These are phyloP conservation scores for Microctenopoma lineatum DNA, from an alignment of 2,797 vertebrate species.

Conservation along the genomic window DNA sequence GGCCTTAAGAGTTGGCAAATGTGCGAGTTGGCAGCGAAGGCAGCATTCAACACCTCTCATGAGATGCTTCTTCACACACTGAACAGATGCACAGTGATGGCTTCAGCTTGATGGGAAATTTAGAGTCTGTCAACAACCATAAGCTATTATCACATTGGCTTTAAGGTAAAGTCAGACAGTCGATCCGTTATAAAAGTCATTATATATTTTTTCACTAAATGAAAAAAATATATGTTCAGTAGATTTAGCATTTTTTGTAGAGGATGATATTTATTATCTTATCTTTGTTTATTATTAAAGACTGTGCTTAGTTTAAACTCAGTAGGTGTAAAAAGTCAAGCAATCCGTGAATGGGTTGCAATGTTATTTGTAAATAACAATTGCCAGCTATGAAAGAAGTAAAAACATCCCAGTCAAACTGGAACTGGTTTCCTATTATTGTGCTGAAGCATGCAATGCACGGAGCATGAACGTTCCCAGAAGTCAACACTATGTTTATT, in stretches of 20 bases:
- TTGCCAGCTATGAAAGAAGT: no score
- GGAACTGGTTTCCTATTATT: no score
- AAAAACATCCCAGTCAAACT: background rate
- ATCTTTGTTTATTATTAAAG: no score
- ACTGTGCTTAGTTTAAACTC: no score
- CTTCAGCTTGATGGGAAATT: conserved; percentile 1
- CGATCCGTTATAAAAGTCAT: background rate
- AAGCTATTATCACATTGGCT: background rate
- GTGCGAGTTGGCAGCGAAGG: conserved; percentile 1
- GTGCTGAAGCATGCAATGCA: background rate
- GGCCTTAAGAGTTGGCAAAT: conserved; percentile 6
- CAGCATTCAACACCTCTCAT: background rate
- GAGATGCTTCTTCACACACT: conserved; percentile 5
- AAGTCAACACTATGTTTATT: conserved; percentile 42
- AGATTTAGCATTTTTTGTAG: no score
- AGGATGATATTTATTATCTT: no score
- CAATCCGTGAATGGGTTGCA: no score
- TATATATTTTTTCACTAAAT: no score
- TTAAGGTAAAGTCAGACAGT: background rate
- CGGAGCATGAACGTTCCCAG: conserved; percentile 8
- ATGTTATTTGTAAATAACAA: no score
- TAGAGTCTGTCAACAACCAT: background rate
- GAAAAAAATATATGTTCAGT: no score
- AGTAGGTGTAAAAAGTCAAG: no score
- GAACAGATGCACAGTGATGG: background rate